A percentile compares a stretch with the other conserved stretches of the same genome.
Conservation (phyloP, 1,140 invertebrate genomes). For the Drosophila neocordata region DNA sequence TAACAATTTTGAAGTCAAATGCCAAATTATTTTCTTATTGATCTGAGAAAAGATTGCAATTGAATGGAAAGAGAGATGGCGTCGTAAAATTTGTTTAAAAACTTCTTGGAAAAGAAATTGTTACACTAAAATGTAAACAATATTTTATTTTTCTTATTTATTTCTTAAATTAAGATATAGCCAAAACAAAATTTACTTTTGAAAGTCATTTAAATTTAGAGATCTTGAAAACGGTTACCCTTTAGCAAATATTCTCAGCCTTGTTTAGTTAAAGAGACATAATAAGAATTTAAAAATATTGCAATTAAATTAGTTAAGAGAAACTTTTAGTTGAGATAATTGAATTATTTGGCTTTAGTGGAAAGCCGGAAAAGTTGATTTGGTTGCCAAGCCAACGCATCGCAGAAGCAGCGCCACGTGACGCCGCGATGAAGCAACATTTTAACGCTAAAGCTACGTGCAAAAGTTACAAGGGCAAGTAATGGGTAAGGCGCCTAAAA, state of each 20-base stretch:
- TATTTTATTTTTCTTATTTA: no score
- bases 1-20: no score
- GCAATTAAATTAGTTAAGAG: constrained; percentile 41
- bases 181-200: no score
- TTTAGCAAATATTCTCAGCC: not conserved
- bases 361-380: constrained; percentile 59
- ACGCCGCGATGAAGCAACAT: constrained; percentile 15
- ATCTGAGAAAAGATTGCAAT: no score
- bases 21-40: no score
- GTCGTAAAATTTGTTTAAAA: no score
- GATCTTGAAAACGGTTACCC: no score
- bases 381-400: constrained; percentile 25
- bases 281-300: constrained; percentile 19
- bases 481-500: constrained; percentile 37
- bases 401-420: not conserved
- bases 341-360: constrained; percentile 42
- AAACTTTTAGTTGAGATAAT: constrained; percentile 50
- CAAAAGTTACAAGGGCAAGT: constrained; percentile 54
- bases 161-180: no score
- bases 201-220: no score
- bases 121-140: no score
- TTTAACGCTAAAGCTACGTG: constrained; percentile 51
- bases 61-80: no score
- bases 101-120: no score
- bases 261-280: not conserved